Evolutionary conservation across 2,888 invertebrate species (phyloP), one percentile per base, ranked within the genome.

Genomic region (Heliconius charithonia): DNA sequence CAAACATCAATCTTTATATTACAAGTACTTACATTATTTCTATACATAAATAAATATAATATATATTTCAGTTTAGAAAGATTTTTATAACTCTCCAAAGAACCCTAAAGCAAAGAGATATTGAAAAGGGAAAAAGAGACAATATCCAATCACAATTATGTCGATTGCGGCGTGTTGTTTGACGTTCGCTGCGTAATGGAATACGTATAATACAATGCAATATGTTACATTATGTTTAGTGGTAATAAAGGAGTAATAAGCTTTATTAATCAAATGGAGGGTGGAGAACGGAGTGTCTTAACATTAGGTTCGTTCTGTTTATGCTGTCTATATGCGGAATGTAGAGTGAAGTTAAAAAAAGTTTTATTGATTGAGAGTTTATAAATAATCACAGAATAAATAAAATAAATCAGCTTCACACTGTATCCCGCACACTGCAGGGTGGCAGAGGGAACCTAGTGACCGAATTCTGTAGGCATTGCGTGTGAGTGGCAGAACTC

Each of bases 101-200:
- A 81, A 80, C 80, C 76, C 81, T 70, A 75, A 78, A 79, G 32
- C 81, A 81, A 81, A 81, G 81, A 86, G 84, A 83, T 85, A 86
- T 85, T 83, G 85, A 85, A 87, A 86, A 87, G 85, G 86, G 87
- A 89, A 88, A 89, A 88, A 91, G 89, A 89, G 86, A 89, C 90
- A 87, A 89, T 89, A 91, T 91, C 92, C 93, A 94, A 93, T 94
- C 93, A 92, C 93, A 93, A 93, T 93, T 93, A 93, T 83, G 83
- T 80, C 80, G 83, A 83, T 77, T 51, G 79, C 80, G 85, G 86
- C 85, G 84, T 90, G 88, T 92, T 90, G 92, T 92, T 91, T 88
- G 88, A 87, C 84, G 86, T 87, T 86, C 79, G 72, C 59, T 63
- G 73, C 71, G 81, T 81, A 81, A 81, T 79, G 80, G 78, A 81